phyloP scores from a whole-genome alignment of 1,140 invertebrate genomes.

The Drosophila albomicans region DNA sequence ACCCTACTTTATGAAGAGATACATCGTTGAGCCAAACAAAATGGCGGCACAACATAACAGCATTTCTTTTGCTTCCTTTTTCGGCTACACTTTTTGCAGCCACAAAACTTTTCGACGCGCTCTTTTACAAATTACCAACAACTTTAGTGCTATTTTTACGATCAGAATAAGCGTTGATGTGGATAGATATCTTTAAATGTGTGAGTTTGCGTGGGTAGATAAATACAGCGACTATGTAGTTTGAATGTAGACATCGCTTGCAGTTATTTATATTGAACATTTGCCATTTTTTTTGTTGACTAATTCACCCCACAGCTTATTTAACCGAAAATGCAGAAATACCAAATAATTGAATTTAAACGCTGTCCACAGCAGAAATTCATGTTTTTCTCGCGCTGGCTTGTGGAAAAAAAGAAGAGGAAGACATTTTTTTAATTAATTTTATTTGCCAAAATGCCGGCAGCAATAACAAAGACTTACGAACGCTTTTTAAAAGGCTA shows the following conservation, averaged over 20 bases:
- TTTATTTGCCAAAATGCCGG: slow-evolving; percentile 46
- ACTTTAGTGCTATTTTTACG: slow-evolving; percentile 78
- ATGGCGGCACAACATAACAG: slow-evolving; percentile 80
- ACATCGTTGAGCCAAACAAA: slow-evolving; percentile 62
- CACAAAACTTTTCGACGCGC: slow-evolving; percentile 83
- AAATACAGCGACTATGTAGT: not conserved
- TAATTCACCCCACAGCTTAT: slow-evolving; percentile 57
- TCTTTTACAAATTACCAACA: slow-evolving; percentile 85
- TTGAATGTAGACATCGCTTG: not conserved
- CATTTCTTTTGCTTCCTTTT: slow-evolving; percentile 58
- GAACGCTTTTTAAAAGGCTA: slow-evolving; percentile 67
- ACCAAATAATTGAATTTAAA: slow-evolving; percentile 65
- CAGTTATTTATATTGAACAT: slow-evolving; percentile 33
- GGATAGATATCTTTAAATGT: slow-evolving; percentile 14
- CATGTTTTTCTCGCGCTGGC: slow-evolving; percentile 13
- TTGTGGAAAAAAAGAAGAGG: slow-evolving; percentile 12
- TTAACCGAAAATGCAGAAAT: slow-evolving; percentile 8
- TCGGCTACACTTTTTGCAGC: slow-evolving; percentile 12
- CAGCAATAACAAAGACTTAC: slow-evolving; percentile 46
- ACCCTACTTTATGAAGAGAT: slow-evolving; percentile 25
- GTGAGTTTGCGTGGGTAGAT: slow-evolving; percentile 30
- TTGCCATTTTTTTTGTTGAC: slow-evolving; percentile 36
- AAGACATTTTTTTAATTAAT: slow-evolving; percentile 70
- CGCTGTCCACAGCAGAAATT: slow-evolving; percentile 37
- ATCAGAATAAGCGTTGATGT: slow-evolving; percentile 66